These are phyloP conservation scores for Pampus argenteus DNA, from an alignment of 2,797 vertebrate species.

Conservation along the genomic window DNA sequence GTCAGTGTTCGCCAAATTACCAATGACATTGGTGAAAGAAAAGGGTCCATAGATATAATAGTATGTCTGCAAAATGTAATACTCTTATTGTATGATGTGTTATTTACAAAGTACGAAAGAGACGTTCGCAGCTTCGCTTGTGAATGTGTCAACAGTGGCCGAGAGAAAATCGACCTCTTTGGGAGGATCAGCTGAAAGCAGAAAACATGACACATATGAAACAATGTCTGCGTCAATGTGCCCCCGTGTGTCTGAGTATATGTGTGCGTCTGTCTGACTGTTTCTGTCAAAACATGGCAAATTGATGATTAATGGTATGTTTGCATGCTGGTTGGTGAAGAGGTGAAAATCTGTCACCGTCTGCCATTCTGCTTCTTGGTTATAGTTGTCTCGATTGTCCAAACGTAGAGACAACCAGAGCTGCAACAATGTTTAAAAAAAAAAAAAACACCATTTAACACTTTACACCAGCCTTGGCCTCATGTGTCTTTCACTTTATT, in stretches of 20 bases:
- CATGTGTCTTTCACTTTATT: not conserved
- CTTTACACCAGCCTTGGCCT: slow-evolving; percentile 15
- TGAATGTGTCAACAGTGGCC: slow-evolving; percentile 43
- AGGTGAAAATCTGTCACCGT: slow-evolving; percentile 47
- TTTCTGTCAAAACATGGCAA: slow-evolving; percentile 64
- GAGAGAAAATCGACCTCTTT: slow-evolving; percentile 41
- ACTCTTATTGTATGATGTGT: not conserved
- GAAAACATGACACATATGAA: slow-evolving; percentile 43
- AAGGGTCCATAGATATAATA: not conserved
- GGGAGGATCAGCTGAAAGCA: slow-evolving; percentile 37
- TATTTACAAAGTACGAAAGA: slow-evolving; percentile 9
- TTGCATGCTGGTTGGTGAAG: slow-evolving; percentile 45
- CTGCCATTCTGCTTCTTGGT: slow-evolving; percentile 8
- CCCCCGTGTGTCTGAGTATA: slow-evolving; percentile 33
- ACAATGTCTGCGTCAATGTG: slow-evolving; percentile 50
- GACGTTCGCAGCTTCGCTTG: slow-evolving; percentile 37
- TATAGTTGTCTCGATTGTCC: slow-evolving; percentile 15
- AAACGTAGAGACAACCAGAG: slow-evolving; percentile 22
- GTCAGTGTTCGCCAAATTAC: not conserved
- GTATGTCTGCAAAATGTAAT: not conserved
- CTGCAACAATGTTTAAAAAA: slow-evolving; percentile 17
- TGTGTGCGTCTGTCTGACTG: slow-evolving; percentile 51
- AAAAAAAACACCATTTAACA: slow-evolving; percentile 8
- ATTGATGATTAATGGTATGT: slow-evolving; percentile 66
- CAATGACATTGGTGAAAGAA: not conserved